A percentile compares a stretch with the other conserved stretches of the same genome.
Evolutionary conservation across 2,113 vertebrate species (phyloP).

Genomic region (Sturnira hondurensis): DNA sequence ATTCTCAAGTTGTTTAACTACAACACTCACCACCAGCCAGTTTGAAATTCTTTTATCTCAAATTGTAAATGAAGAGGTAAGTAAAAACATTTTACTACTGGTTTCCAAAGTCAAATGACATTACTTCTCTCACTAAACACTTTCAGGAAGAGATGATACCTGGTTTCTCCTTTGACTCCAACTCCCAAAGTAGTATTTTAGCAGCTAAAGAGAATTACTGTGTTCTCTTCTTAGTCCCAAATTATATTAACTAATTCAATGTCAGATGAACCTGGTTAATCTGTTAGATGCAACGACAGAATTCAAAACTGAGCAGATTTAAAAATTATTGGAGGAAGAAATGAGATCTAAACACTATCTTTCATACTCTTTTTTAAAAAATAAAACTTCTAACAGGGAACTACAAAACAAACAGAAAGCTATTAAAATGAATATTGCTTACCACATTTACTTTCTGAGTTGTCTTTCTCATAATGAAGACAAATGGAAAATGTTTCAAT

Average conservation of each 20-base stretch:
- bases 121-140: conserved; percentile 21
- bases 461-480: neutral
- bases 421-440: neutral
- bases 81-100: conserved; percentile 56
- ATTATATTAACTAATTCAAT: conserved; percentile 40
- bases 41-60: conserved; percentile 35
- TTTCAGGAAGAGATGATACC: conserved; percentile 7
- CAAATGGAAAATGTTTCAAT: neutral
- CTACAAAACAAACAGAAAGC: conserved; percentile 7
- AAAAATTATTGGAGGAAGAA: neutral
- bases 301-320: conserved; percentile 15
- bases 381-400: neutral
- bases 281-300: neutral
- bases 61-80: conserved; percentile 59
- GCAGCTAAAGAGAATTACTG: conserved; percentile 12
- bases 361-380: neutral
- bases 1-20: neutral
- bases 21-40: neutral
- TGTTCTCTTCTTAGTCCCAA: conserved; percentile 23
- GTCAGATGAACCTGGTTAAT: neutral
- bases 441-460: neutral
- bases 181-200: conserved; percentile 37
- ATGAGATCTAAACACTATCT: neutral
- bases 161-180: conserved; percentile 49
- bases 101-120: conserved; percentile 55